Percentiles rank a stretch among this genome's conserved stretches.
Evolutionary conservation across 2,888 invertebrate species (phyloP).

Genomic region (Orchestes rusci): DNA sequence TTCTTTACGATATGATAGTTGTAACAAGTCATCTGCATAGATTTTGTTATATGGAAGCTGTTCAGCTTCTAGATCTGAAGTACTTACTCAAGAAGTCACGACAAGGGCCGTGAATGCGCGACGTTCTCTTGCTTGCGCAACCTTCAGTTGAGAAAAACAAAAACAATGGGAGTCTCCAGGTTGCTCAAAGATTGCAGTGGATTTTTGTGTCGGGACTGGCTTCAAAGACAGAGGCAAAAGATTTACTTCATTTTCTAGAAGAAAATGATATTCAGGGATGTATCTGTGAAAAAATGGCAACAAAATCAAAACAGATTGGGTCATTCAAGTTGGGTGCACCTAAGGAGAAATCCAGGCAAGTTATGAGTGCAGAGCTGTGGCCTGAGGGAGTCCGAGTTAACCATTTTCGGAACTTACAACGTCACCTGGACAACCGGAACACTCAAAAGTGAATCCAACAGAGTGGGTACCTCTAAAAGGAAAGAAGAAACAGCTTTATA

Average conservation of each 20-base stretch:
- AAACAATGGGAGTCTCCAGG: too few relatives aligned
- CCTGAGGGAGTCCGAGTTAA: conserved; percentile 1
- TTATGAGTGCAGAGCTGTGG: conserved; percentile 1
- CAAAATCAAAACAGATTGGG: not conserved
- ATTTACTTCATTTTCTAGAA: not conserved
- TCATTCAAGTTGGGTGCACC: not conserved
- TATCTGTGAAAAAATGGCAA: not conserved
- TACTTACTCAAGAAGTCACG: too few relatives aligned
- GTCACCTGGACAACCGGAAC: not conserved
- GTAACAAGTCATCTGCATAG: too few relatives aligned
- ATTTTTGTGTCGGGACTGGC: too few relatives aligned
- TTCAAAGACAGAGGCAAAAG: not conserved
- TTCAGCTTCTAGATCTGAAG: too few relatives aligned
- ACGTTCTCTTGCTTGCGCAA: too few relatives aligned
- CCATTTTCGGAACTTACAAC: conserved; percentile 1
- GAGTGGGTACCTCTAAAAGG: not conserved
- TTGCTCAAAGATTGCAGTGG: too few relatives aligned
- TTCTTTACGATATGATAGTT: too few relatives aligned
- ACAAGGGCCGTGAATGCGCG: too few relatives aligned
- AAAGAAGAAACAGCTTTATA: too few relatives aligned
- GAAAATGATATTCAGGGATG: not conserved
- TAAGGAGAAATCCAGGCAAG: conserved; percentile 1
- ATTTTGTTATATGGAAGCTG: too few relatives aligned
- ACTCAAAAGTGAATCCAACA: not conserved
- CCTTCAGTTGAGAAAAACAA: too few relatives aligned